Evolutionary conservation across 92 coral and sea anemone species (phyloP), one percentile per base, ranked within the genome.

Genomic region (Heteractis magnifica): DNA sequence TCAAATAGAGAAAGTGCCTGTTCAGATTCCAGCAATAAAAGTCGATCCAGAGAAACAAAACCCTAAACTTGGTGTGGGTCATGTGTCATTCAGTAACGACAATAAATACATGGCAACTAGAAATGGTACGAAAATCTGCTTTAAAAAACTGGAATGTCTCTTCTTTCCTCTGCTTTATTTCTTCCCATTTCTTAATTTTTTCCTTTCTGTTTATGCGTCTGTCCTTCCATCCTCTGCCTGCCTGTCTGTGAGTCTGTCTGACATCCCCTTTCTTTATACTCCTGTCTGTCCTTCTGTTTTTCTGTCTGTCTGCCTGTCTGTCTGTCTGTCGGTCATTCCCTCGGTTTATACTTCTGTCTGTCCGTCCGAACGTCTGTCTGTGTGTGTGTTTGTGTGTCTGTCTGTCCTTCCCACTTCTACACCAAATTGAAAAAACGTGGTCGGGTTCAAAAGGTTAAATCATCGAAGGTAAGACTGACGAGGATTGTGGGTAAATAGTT

Each of bases 1-100:
- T 82, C 94, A 95, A 84, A 94, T 95, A 41, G 87, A 90, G 81
- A 93, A 91, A 65, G 86, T 86, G 19, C 98, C 98, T 0, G 90
- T 92, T 80, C 98, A 94, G 72, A 89, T 95, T 11, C 98, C 98
- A 13, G 16, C 83, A 10, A 79, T 95, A 13, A 96, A 90, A 77
- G 89, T 97, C 3, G 99, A 96, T 81, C 97, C 99, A 82, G 99
- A 96, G 77, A 96, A 90, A 80, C 88, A 97, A 55, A 94, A 92
- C 78, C 99, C 99, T 4, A 96, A 89, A 78, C 74, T 90, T 73
- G 99, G 99, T 2, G 94, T 96, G 71, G 98, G 99, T 49, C 87
- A 88, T 52, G 89, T 96, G 23, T 92, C 98, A 8, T 96, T 96
- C 72, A 96, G 98, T 73, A 79, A 80, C 8, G 97, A 93, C 86